These are phyloP conservation scores for Gyrodactylus salaris DNA, from an alignment of 1,140 invertebrate genomes.

Conservation along the genomic window DNA sequence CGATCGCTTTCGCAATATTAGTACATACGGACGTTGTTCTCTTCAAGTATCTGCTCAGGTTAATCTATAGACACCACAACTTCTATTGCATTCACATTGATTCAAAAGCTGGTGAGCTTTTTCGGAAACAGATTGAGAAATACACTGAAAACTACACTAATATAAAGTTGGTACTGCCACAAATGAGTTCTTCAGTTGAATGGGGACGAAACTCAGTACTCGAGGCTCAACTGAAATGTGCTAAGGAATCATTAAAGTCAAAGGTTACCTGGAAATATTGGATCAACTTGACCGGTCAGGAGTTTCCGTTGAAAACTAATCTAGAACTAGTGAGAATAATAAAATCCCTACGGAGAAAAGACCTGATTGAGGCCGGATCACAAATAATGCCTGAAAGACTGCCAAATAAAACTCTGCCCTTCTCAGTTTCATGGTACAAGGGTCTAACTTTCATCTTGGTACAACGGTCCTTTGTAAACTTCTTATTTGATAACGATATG, in stretches of 20 bases:
- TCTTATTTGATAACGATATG: slow-evolving; percentile 1
- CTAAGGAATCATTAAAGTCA: background rate
- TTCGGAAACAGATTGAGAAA: slow-evolving; percentile 10
- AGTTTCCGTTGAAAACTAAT: slow-evolving; percentile 14
- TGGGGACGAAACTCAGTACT: slow-evolving; percentile 5
- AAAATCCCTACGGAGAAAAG: slow-evolving; percentile 7
- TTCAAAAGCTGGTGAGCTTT: slow-evolving; percentile 9
- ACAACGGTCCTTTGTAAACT: slow-evolving; percentile 8
- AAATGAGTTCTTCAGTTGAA: background rate
- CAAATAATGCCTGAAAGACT: background rate
- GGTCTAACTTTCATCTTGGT: slow-evolving; percentile 3
- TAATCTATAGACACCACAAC: slow-evolving; percentile 17
- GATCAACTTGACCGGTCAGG: slow-evolving; percentile 12
- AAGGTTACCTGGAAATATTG: slow-evolving; percentile 12
- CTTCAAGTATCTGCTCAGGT: slow-evolving; percentile 11
- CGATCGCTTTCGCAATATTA: background rate
- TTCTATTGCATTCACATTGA: slow-evolving; percentile 19
- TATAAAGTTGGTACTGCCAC: background rate
- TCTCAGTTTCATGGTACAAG: slow-evolving; percentile 6
- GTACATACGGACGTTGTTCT: background rate
- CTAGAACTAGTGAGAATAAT: slow-evolving; percentile 14
- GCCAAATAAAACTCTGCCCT: background rate
- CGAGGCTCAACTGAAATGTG: slow-evolving; percentile 1
- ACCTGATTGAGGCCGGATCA: background rate
- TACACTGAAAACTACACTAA: background rate